Evolutionary conservation across 1,140 invertebrate genomes (phyloP), one percentile per base, ranked within the genome.

Genomic region (Conopomorpha cramerella): DNA sequence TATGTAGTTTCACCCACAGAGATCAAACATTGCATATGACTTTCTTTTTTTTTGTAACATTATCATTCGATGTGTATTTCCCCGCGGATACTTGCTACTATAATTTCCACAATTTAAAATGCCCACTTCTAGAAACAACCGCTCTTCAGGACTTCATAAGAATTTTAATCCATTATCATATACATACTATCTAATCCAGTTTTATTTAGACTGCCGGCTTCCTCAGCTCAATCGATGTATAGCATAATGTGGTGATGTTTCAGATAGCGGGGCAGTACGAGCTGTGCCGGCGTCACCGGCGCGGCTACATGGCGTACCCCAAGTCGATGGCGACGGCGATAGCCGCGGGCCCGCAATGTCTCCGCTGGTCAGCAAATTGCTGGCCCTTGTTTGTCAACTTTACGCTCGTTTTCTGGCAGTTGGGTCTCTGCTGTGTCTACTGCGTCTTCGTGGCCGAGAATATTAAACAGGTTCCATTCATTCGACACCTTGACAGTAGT

Each of bases 361-460:
- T 84, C 2, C 71, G 74, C 18, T 61, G 65, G 40, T 49, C 70
- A 7, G 70, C 83, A 0, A 61, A 17, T 3, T 23, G 8, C 34
- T 60, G 52, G 41, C 84, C 83, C 36, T 59, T 67, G 18, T 60
- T 83, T 12, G 82, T 86, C 0, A 86, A 88, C 39, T 43, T 77
- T 1, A 86, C 89, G 39, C 79, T 95, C 13, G 76, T 90, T 14
- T 55, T 90, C n/a, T 92, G 91, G 48, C 92, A 94, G 70, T 73
- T 93, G 28, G 92, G 92, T 8, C 90, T 92, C 43, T 94, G 92
- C 58, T 90, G 87, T 65, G 89, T 93, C 2, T 95, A 94, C 71
- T 82, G 90, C 28, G 84, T 94, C 0, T 95, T 94, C 60, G 85
- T 93, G 3, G 84, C 89, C 0, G 82, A 84, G 35, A 93, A 87